Percentiles rank a stretch among this genome's conserved stretches.
Evolutionary conservation across 2,113 vertebrate genomes (phyloP).

Genomic region (Paralichthys olivaceus): DNA sequence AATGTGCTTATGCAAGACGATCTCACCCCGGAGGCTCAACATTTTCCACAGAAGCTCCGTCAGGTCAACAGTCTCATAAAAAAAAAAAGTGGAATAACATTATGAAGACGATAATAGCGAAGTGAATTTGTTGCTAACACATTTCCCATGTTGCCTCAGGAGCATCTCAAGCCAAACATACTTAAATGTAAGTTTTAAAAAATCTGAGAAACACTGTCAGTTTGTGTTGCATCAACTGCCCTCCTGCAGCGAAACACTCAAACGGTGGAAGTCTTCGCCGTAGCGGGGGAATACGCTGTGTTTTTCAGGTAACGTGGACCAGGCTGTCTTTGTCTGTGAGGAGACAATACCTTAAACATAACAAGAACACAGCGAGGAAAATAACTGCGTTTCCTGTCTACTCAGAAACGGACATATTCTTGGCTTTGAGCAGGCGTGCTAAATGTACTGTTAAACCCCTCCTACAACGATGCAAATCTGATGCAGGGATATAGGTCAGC

Average conservation of each 20-base stretch:
- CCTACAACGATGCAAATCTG: constrained; percentile 63
- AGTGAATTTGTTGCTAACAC: constrained; percentile 71
- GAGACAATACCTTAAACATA: constrained; percentile 25
- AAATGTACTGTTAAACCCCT: constrained; percentile 41
- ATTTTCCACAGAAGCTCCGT: constrained; percentile 71
- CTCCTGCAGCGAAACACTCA: constrained; percentile 41
- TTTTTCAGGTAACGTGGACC: constrained; percentile 31
- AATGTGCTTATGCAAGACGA: constrained; percentile 79
- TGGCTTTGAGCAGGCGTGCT: constrained; percentile 37
- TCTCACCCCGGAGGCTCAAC: constrained; percentile 72
- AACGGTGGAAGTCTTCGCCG: constrained; percentile 23
- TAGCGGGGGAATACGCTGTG: constrained; percentile 24
- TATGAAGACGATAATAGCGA: constrained; percentile 71
- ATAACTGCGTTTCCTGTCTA: constrained; percentile 25
- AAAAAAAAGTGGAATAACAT: constrained; percentile 74
- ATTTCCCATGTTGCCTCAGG: constrained; percentile 66
- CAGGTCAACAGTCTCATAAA: constrained; percentile 76
- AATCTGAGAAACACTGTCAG: constrained; percentile 52
- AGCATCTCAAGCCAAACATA: constrained; percentile 63
- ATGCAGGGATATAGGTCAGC: constrained; percentile 66
- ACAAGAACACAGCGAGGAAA: constrained; percentile 18
- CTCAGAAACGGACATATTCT: constrained; percentile 36
- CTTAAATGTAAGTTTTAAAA: constrained; percentile 57
- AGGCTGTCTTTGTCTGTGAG: constrained; percentile 8
- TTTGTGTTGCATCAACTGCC: constrained; percentile 43